A percentile compares a stretch with the other conserved stretches of the same genome.
Evolutionary conservation across 1,140 invertebrate species (phyloP).

Genomic region (Diabrotica virgifera): DNA sequence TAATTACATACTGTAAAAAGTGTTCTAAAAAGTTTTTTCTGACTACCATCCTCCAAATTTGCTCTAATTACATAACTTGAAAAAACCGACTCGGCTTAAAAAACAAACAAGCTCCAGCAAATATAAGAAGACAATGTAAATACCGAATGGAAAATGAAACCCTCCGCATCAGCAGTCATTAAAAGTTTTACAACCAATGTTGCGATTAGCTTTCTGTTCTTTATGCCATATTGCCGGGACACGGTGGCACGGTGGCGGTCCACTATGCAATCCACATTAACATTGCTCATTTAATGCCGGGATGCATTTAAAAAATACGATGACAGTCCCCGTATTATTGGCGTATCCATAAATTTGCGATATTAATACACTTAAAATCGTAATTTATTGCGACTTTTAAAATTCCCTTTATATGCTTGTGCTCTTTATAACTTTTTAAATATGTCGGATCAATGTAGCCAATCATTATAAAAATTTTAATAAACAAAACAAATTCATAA

Average conservation of each 20-base stretch:
- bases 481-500: constrained; percentile 1
- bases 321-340: constrained; percentile 37
- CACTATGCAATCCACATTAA: constrained; percentile 31
- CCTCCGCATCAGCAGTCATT: constrained; percentile 16
- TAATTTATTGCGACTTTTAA: constrained; percentile 32
- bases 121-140: too few species aligned
- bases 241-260: constrained; percentile 13
- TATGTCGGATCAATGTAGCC: constrained; percentile 15
- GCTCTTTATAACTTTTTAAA: constrained; percentile 20
- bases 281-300: constrained; percentile 33
- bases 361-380: constrained; percentile 34
- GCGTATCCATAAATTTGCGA: constrained; percentile 34
- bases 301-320: constrained; percentile 32
- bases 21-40: too few species aligned
- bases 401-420: constrained; percentile 22
- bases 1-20: too few species aligned
- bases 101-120: too few species aligned
- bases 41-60: too few species aligned
- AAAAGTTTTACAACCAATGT: constrained; percentile 35
- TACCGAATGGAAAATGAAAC: too few species aligned
- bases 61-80: too few species aligned
- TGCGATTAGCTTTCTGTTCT: constrained; percentile 33
- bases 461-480: constrained; percentile 26
- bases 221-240: constrained; percentile 21
- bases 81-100: too few species aligned